Evolutionary conservation across 2,888 invertebrate species (phyloP).

Genomic region (Epirrhoe tristata): DNA sequence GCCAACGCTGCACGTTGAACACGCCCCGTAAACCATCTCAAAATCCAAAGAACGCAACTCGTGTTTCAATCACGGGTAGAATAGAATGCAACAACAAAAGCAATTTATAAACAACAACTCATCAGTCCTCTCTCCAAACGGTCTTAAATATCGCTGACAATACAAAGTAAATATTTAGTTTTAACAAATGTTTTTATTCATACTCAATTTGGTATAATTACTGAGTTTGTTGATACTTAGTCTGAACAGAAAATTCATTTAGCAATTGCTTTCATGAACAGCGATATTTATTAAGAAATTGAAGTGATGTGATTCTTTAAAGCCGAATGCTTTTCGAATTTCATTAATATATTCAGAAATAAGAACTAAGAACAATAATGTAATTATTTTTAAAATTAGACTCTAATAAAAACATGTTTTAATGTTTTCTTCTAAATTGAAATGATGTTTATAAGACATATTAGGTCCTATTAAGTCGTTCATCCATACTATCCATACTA

Average conservation of each 20-base stretch:
- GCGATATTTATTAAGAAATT: background rate
- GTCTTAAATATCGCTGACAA: slow-evolving; percentile 8
- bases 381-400: too few relatives aligned
- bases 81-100: background rate
- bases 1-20: too few relatives aligned
- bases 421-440: too few relatives aligned
- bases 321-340: background rate
- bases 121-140: slow-evolving; percentile 16
- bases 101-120: slow-evolving; percentile 18
- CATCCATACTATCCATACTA: too few relatives aligned
- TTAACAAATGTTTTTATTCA: background rate
- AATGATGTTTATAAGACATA: too few relatives aligned
- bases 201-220: background rate
- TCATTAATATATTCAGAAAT: background rate
- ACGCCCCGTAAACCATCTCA: too few relatives aligned
- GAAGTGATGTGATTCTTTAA: background rate
- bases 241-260: background rate
- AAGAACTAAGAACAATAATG: too few relatives aligned
- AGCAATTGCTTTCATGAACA: background rate
- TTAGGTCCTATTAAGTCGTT: too few relatives aligned
- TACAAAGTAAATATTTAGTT: background rate
- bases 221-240: background rate
- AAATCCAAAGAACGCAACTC: background rate
- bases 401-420: too few relatives aligned
- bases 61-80: background rate